Base-by-base conservation (phyloP, 2,797 vertebrate species). In the Emydoidea blandingii region DNA sequence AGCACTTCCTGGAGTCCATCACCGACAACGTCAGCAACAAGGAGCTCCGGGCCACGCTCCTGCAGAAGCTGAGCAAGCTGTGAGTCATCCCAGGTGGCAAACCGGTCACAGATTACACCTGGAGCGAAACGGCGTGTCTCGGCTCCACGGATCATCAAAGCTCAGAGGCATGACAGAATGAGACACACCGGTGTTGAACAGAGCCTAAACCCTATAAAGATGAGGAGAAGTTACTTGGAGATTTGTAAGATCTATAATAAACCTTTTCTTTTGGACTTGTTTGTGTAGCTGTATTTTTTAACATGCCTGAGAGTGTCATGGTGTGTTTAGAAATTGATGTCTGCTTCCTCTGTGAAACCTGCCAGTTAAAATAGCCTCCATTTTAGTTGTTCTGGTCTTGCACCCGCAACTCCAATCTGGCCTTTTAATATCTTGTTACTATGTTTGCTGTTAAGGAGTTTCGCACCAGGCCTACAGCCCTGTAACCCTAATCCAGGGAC, bases 21-120 rank as follows among this genome's bases (percentile, higher is more conserved):
- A 98, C 98, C 0, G 98, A 99, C 95, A 99, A 98, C 96, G 82
- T 98, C 85, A 86, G 98, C n/a, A 98, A 98, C 8, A 57, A 96
- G 81, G 99, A 98, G 25, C 98, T 99, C 97, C 99, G 98, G 65
- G 41, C 97, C 9, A 98, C 99, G 21, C 98, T 99, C 78, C 98
- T 99, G 94, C 99, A 99, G 97, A 99, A 99, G 97, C 99, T 99
- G 81, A 90, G 96, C 93, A 98, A 97, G 92, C 97, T 99, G 89
- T 98, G 96, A n/a, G 10, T 23, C 5, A 12, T 10, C n/a, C 18
- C n/a, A 4, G 12, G 31, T 10, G 16, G n/a, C n/a, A 37, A 21
- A n/a, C n/a, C 5, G 62, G 65, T 68, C 18, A 12, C 68, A 72
- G 68, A 37, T n/a, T 19, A 68, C 62, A n/a, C 15, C 31, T 6